Conservation (phyloP, 1,140 invertebrate genomes). For the Euglossa dilemma region DNA sequence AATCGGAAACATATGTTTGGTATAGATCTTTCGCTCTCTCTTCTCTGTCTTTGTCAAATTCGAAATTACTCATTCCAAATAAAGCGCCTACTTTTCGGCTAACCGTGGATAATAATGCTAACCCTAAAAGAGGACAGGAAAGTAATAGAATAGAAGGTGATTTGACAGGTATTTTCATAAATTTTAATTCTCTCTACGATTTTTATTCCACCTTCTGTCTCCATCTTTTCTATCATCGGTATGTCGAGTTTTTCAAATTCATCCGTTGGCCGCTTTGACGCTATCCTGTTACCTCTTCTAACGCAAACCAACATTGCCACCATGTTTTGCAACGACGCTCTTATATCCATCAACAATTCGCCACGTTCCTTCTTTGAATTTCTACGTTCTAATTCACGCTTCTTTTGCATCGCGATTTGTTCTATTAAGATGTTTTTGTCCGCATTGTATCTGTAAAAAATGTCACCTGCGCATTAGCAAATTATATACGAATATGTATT, state of each 20-base stretch:
- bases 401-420: slow-evolving; percentile 78
- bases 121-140: slow-evolving; percentile 62
- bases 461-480: neutral
- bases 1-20: slow-evolving; percentile 74
- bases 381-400: slow-evolving; percentile 76
- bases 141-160: neutral
- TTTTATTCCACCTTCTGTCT: slow-evolving; percentile 68
- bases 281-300: slow-evolving; percentile 34
- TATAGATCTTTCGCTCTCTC: slow-evolving; percentile 73
- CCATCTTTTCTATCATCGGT: slow-evolving; percentile 56
- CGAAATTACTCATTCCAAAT: slow-evolving; percentile 71
- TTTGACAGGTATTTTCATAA: neutral
- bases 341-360: slow-evolving; percentile 74
- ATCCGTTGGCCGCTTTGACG: slow-evolving; percentile 28
- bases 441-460: slow-evolving; percentile 79
- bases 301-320: slow-evolving; percentile 70
- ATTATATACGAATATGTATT: no score
- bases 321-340: slow-evolving; percentile 75
- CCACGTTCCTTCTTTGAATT: slow-evolving; percentile 67
- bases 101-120: slow-evolving; percentile 69
- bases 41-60: slow-evolving; percentile 69
- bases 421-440: slow-evolving; percentile 81
- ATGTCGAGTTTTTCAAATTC: slow-evolving; percentile 25
- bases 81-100: slow-evolving; percentile 68
- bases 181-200: no score